Percentiles rank a stretch among this genome's conserved stretches.
Evolutionary conservation across 23 tunicate genomes (phyloP).

Genomic region (Corella eumyota): DNA sequence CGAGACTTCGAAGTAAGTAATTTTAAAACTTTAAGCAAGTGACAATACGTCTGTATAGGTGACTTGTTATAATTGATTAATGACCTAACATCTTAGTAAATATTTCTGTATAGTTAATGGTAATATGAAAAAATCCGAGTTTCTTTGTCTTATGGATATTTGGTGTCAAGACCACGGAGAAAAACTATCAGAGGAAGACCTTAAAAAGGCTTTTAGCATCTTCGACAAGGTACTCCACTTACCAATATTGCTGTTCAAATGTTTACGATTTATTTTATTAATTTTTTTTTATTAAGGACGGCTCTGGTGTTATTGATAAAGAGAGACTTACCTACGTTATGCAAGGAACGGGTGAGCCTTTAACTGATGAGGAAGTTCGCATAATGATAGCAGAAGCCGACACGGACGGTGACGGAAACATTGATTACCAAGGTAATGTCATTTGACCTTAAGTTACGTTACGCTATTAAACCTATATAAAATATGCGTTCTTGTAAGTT

Average conservation of each 20-base stretch:
- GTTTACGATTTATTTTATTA: neutral
- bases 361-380: slow-evolving; percentile 34
- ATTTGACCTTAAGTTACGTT: too few species aligned
- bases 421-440: slow-evolving; percentile 62
- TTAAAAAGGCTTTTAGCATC: slow-evolving; percentile 53
- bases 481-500: too few species aligned
- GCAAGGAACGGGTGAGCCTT: slow-evolving; percentile 79
- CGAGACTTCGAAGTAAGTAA: slow-evolving; percentile 2
- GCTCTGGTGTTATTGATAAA: slow-evolving; percentile 71
- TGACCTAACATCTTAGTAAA: neutral
- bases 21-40: too few species aligned
- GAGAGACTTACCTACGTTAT: slow-evolving; percentile 63
- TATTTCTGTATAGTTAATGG: slow-evolving; percentile 26
- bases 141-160: slow-evolving; percentile 23
- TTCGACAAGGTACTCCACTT: slow-evolving; percentile 43
- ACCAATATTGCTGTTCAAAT: neutral
- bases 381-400: slow-evolving; percentile 75
- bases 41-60: too few species aligned
- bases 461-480: too few species aligned
- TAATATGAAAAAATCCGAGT: slow-evolving; percentile 22
- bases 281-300: slow-evolving; percentile 35
- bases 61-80: too few species aligned
- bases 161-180: slow-evolving; percentile 38
- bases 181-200: slow-evolving; percentile 46
- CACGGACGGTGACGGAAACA: slow-evolving; percentile 84